Percentiles rank a stretch among this genome's conserved stretches.
Evolutionary conservation across 64 coral and sea anemone genomes (phyloP).

Genomic region (Cladopsammia gracilis): DNA sequence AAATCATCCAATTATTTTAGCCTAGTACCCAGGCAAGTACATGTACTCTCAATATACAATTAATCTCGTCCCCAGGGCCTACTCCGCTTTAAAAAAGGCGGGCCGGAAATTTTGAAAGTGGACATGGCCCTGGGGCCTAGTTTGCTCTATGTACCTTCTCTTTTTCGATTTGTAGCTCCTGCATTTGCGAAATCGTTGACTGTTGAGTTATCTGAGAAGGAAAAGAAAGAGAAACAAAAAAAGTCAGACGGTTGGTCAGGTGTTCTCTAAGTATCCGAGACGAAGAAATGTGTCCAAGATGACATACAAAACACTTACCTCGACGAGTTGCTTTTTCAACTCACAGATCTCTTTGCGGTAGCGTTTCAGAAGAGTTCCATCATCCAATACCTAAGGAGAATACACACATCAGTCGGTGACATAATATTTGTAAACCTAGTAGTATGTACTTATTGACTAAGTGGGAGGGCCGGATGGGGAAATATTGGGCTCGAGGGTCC

Average conservation of each 20-base stretch:
- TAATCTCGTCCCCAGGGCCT: no score
- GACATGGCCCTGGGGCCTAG: no score
- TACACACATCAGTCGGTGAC: background rate
- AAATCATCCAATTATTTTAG: no score
- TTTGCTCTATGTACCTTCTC: conserved; percentile 43
- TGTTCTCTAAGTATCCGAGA: background rate
- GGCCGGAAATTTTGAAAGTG: no score
- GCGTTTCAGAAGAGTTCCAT: conserved; percentile 54
- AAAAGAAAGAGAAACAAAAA: background rate
- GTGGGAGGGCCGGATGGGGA: no score
- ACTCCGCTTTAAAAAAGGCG: no score
- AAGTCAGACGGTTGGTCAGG: background rate
- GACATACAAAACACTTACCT: background rate
- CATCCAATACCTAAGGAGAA: conserved; percentile 57
- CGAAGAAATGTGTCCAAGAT: background rate
- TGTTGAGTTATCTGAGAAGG: conserved; percentile 16
- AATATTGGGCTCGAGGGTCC: no score
- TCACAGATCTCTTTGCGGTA: conserved; percentile 50
- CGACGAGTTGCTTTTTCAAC: conserved; percentile 29
- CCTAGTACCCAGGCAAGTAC: no score
- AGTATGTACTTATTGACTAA: no score
- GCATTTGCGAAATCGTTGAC: conserved; percentile 24
- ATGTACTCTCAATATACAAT: no score
- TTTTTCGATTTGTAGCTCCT: conserved; percentile 50
- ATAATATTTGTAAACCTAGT: no score